Conservation (phyloP, 2,113 vertebrate genomes). For the Apteryx mantelli region DNA sequence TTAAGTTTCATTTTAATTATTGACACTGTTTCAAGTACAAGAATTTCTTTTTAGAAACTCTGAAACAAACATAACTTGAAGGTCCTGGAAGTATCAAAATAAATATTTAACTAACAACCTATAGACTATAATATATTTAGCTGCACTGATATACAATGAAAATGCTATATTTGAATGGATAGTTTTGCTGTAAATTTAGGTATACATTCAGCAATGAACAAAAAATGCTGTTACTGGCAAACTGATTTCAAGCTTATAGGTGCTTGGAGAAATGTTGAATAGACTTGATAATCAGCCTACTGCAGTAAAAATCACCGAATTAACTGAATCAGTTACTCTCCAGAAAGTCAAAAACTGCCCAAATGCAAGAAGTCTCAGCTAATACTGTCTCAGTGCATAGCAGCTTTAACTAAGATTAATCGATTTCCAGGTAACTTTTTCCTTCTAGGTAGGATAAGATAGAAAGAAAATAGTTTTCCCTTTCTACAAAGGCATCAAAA, state of each 20-base stretch:
- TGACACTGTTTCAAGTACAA: background rate
- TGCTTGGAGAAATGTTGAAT: background rate
- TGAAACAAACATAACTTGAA: background rate
- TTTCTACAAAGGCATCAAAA: background rate
- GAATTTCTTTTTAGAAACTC: background rate
- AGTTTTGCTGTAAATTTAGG: background rate
- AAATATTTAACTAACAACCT: background rate
- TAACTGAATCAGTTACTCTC: background rate
- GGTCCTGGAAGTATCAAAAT: background rate
- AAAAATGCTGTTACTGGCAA: background rate
- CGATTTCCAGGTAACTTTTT: background rate
- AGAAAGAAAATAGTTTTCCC: background rate
- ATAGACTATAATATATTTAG: background rate
- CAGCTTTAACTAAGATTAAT: background rate
- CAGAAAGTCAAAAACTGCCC: background rate
- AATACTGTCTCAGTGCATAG: background rate
- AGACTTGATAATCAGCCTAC: background rate
- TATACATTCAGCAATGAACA: background rate
- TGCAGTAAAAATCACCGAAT: background rate
- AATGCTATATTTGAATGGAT: background rate
- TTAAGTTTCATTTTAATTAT: background rate
- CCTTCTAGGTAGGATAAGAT: background rate
- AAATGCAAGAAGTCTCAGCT: background rate
- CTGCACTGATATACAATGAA: background rate
- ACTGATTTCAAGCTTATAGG: background rate